Evolutionary conservation across 2,888 invertebrate species (phyloP).

Genomic region (Diabrotica balteata): DNA sequence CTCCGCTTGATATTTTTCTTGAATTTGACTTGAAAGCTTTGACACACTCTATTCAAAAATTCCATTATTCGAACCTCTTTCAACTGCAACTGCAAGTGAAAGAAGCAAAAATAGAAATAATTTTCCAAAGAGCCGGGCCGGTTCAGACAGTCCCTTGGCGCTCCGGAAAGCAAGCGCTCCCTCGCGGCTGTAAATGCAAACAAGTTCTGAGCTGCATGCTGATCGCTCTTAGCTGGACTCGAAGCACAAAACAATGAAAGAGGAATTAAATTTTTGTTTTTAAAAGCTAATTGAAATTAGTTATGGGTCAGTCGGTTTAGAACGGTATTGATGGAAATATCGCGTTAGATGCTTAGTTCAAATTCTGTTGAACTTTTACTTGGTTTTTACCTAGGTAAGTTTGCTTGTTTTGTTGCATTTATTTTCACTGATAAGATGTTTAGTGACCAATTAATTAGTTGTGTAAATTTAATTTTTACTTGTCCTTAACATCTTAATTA

Average conservation of each 20-base stretch:
- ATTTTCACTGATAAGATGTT: too few relatives aligned
- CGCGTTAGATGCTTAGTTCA: too few relatives aligned
- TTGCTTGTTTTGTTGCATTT: too few relatives aligned
- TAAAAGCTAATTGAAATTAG: too few relatives aligned
- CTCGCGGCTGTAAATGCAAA: slow-evolving; percentile 23
- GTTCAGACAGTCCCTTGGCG: slow-evolving; percentile 17
- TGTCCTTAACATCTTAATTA: too few relatives aligned
- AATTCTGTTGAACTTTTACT: too few relatives aligned
- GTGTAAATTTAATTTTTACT: too few relatives aligned
- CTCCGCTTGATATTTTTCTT: not conserved
- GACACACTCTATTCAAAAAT: slow-evolving; percentile 14
- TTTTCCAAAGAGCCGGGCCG: slow-evolving; percentile 7
- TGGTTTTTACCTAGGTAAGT: too few relatives aligned
- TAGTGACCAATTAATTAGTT: too few relatives aligned
- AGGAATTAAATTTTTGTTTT: slow-evolving; percentile 3
- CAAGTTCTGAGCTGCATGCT: slow-evolving; percentile 25
- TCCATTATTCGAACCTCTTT: slow-evolving; percentile 11
- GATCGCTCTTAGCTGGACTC: slow-evolving; percentile 8
- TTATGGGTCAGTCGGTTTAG: too few relatives aligned
- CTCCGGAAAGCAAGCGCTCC: slow-evolving; percentile 18
- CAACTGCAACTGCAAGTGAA: not conserved
- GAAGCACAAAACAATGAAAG: slow-evolving; percentile 3
- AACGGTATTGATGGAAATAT: too few relatives aligned
- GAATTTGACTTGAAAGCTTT: not conserved
- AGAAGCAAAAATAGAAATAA: slow-evolving; percentile 12